These are phyloP conservation scores for Cotesia glomerata DNA, from an alignment of 1,140 invertebrate genomes.

Conservation along the genomic window DNA sequence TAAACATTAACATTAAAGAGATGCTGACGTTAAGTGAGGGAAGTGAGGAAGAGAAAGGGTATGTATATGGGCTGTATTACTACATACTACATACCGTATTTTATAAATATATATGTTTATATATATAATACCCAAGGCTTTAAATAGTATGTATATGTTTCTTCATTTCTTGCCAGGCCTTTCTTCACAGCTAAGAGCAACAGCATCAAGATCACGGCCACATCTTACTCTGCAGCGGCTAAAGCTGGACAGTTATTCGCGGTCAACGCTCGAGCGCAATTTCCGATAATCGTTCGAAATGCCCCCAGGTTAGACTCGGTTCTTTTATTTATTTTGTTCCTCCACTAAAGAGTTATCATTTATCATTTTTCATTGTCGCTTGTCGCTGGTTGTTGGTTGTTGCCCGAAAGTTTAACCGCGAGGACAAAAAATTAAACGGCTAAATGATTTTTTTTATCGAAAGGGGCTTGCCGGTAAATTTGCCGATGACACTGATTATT, in stretches of 20 bases:
- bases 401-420: not conserved
- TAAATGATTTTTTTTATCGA: too few species aligned
- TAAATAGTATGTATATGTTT: not conserved
- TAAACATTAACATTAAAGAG: too few species aligned
- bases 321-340: conserved; percentile 3
- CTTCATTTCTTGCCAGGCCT: not conserved
- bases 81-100: not conserved
- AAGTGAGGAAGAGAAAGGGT: not conserved
- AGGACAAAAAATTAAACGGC: too few species aligned
- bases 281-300: conserved; percentile 28
- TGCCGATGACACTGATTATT: too few species aligned
- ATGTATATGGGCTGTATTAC: too few species aligned
- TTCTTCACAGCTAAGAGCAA: conserved; percentile 1
- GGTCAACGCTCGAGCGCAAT: conserved; percentile 32
- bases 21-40: not conserved
- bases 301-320: not conserved
- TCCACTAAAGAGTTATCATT: not conserved
- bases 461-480: too few species aligned
- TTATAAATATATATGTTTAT: too few species aligned
- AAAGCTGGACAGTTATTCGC: conserved; percentile 28
- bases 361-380: conserved; percentile 8
- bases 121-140: not conserved
- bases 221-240: conserved; percentile 12
- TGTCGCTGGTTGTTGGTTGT: not conserved
- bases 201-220: conserved; percentile 30